phyloP scores from a whole-genome alignment of 1,140 invertebrate genomes.

The Philotrypesis tridentata region DNA sequence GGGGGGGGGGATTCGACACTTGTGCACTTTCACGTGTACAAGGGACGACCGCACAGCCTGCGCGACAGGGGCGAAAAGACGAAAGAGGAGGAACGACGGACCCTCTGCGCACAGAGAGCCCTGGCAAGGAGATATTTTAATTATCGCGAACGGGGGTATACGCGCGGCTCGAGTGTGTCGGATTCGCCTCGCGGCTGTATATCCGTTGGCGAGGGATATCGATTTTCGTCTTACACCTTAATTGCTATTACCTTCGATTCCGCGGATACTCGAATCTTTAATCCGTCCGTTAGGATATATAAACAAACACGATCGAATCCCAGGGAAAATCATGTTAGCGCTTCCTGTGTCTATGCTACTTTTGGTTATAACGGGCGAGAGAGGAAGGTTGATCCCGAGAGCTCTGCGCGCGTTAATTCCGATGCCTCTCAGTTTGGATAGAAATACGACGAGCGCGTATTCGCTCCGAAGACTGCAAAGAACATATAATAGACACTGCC shows the following conservation, averaged over 20 bases:
- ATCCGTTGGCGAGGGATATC: conserved; percentile 55
- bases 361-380: too few species aligned
- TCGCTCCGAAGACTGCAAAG: background rate
- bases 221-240: conserved; percentile 66
- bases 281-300: background rate
- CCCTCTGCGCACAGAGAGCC: conserved; percentile 60
- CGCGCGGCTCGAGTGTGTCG: conserved; percentile 53
- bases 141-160: conserved; percentile 67
- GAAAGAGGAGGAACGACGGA: conserved; percentile 45
- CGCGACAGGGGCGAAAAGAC: conserved; percentile 50
- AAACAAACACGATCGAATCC: background rate
- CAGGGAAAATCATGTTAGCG: background rate
- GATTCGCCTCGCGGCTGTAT: conserved; percentile 47
- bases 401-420: too few species aligned
- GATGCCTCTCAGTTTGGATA: background rate
- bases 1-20: conserved; percentile 36
- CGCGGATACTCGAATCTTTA: conserved; percentile 32
- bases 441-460: background rate
- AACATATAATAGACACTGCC: too few species aligned
- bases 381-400: too few species aligned
- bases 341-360: too few species aligned
- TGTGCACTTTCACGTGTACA: conserved; percentile 56
- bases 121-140: conserved; percentile 71
- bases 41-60: conserved; percentile 47
- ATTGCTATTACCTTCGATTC: conserved; percentile 66